Conservation (phyloP, 2,113 vertebrate species). For the Pampusana beccarii region DNA sequence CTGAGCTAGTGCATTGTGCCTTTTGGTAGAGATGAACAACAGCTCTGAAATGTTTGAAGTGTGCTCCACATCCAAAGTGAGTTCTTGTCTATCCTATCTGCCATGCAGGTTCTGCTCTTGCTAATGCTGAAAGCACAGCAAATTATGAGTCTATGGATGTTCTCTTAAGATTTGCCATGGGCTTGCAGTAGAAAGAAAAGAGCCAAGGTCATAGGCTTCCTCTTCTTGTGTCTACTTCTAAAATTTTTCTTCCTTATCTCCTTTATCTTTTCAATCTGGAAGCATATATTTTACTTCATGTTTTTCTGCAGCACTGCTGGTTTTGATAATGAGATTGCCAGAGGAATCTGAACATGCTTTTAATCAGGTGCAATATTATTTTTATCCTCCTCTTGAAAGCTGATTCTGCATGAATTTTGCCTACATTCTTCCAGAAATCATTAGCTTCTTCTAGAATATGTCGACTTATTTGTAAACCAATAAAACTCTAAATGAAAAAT, state of each 20-base stretch:
- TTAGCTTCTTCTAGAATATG: neutral
- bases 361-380: conserved; percentile 15
- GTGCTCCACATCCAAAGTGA: neutral
- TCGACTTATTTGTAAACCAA: conserved; percentile 37
- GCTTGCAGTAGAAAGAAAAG: neutral
- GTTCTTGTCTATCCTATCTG: neutral
- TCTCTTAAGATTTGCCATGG: neutral
- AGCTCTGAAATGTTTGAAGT: neutral
- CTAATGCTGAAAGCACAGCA: neutral
- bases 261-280: neutral
- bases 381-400: conserved; percentile 7
- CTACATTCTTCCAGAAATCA: conserved; percentile 19
- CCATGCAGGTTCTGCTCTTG: neutral
- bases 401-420: conserved; percentile 34
- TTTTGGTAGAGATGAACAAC: neutral
- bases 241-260: neutral
- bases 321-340: neutral
- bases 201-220: neutral
- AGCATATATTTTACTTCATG: neutral
- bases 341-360: neutral
- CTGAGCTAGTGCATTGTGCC: neutral
- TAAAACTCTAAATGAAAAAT: neutral
- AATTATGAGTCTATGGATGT: neutral
- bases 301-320: neutral
- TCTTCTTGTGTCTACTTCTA: neutral